Percentiles rank a stretch among this genome's conserved stretches.
Evolutionary conservation across 2,888 invertebrate species (phyloP).

Genomic region (Chrysodeixis includens): DNA sequence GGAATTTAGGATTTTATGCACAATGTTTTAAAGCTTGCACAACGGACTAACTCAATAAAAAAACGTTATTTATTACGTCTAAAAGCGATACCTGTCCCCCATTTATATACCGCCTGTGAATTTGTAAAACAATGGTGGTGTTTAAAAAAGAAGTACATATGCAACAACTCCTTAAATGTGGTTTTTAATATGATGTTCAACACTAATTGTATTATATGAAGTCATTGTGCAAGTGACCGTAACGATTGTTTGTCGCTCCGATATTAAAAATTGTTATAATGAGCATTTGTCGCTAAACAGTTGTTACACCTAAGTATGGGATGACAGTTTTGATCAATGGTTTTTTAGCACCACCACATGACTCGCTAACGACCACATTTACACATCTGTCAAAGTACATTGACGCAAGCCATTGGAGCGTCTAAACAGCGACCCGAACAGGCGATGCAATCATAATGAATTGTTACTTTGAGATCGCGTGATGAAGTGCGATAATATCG

Average conservation of each 20-base stretch:
- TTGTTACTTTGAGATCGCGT: constrained; percentile 6
- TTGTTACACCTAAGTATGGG: constrained; percentile 2
- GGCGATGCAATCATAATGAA: constrained; percentile 7
- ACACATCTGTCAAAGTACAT: constrained; percentile 8
- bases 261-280: constrained; percentile 1
- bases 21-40: background rate
- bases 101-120: too few relatives aligned
- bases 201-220: constrained; percentile 5
- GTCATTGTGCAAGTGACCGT: background rate
- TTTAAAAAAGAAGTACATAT: background rate
- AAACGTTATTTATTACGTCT: too few relatives aligned
- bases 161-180: background rate
- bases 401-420: constrained; percentile 6
- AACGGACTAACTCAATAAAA: too few relatives aligned
- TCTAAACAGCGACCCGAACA: background rate
- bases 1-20: background rate
- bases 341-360: constrained; percentile 6
- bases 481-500: constrained; percentile 7
- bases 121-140: too few relatives aligned
- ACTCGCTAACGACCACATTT: background rate
- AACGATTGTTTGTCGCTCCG: background rate
- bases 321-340: constrained; percentile 6
- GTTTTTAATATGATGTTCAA: background rate
- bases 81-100: too few relatives aligned
- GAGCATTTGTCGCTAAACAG: constrained; percentile 1